These are phyloP conservation scores for Capromys pilorides DNA, from an alignment of 2,797 vertebrate genomes.

Conservation along the genomic window DNA sequence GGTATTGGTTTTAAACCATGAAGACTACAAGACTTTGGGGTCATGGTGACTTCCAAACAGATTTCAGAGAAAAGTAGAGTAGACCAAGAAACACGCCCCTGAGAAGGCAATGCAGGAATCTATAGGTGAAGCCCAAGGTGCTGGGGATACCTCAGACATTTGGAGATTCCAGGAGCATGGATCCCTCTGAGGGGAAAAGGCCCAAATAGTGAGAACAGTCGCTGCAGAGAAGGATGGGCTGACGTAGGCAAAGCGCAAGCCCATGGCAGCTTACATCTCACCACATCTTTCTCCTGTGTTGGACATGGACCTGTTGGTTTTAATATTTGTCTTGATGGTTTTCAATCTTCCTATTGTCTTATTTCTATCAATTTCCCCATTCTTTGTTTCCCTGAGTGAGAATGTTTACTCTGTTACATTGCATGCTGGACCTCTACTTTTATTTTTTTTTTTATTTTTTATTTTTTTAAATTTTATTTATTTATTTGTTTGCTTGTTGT, in stretches of 20 bases:
- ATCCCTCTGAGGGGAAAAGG: neutral
- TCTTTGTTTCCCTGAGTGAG: neutral
- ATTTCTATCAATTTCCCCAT: neutral
- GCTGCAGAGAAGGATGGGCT: neutral
- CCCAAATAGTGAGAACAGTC: neutral
- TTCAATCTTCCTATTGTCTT: neutral
- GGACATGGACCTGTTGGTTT: neutral
- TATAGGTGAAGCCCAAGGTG: neutral
- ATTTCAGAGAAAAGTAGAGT: neutral
- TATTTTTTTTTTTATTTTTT: too few relatives aligned
- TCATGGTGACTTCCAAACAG: neutral
- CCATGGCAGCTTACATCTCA: neutral
- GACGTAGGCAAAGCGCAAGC: neutral
- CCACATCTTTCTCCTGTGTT: neutral
- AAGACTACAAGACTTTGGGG: neutral
- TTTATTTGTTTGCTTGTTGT: too few relatives aligned
- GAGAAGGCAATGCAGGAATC: neutral
- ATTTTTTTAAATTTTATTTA: too few relatives aligned
- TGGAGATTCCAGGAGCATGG: neutral
- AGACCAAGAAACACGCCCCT: neutral
- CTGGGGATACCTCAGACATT: neutral
- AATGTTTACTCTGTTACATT: neutral
- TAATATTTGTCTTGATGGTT: neutral
- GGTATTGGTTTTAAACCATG: neutral
- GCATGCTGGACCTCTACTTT: neutral